phyloP scores from a whole-genome alignment of 2,113 vertebrate genomes.

The Terrapene triunguis region DNA sequence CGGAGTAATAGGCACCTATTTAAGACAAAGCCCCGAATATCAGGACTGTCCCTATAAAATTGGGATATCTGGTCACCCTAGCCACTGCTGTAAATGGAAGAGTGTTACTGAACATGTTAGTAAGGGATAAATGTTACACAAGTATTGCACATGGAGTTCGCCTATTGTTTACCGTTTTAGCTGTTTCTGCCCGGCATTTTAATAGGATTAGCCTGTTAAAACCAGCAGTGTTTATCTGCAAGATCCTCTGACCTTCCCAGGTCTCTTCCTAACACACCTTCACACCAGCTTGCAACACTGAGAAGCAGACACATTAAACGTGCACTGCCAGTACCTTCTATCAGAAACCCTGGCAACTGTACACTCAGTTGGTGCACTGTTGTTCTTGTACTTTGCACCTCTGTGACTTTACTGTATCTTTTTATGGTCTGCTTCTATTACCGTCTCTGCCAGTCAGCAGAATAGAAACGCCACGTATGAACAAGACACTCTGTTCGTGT shows the following conservation, averaged over 20 bases:
- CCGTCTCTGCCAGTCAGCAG: not conserved
- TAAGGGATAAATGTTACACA: not conserved
- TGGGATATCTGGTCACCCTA: no score
- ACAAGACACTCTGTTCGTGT: not conserved
- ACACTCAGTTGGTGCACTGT: not conserved
- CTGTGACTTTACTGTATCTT: not conserved
- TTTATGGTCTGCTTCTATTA: not conserved
- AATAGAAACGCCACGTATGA: not conserved
- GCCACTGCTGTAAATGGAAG: accelerated
- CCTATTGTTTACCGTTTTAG: not conserved
- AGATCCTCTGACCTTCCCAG: not conserved
- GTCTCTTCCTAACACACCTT: not conserved
- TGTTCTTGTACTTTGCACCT: not conserved
- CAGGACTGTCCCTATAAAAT: no score
- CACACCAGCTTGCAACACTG: not conserved
- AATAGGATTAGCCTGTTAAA: not conserved
- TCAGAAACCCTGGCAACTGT: not conserved
- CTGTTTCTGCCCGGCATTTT: not conserved
- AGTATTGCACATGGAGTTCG: not conserved
- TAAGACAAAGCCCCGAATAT: no score
- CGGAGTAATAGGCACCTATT: no score
- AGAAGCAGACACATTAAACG: not conserved
- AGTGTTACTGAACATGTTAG: not conserved
- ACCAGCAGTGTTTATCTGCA: not conserved
- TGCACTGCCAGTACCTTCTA: not conserved